phyloP scores from a whole-genome alignment of 1,140 invertebrate genomes.

The Drosophila grimshawi region DNA sequence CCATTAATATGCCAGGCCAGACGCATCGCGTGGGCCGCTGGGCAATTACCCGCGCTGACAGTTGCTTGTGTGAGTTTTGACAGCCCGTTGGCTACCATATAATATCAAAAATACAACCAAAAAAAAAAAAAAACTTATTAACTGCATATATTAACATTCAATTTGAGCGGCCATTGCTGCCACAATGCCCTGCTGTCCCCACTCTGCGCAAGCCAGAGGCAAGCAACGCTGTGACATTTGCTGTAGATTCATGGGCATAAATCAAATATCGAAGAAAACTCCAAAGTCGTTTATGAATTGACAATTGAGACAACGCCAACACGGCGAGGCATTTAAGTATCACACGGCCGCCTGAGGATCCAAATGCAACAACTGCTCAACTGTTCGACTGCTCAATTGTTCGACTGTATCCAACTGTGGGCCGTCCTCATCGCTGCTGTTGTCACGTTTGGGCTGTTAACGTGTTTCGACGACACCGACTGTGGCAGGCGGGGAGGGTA shows the following conservation, averaged over 20 bases:
- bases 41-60: slow-evolving; percentile 75
- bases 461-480: slow-evolving; percentile 62
- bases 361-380: slow-evolving; percentile 12
- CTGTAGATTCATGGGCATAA: slow-evolving; percentile 74
- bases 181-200: background rate
- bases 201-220: background rate
- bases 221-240: slow-evolving; percentile 55
- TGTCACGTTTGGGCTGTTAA: slow-evolving; percentile 83
- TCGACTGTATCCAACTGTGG: slow-evolving; percentile 23
- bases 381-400: slow-evolving; percentile 2
- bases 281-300: slow-evolving; percentile 74
- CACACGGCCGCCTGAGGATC: slow-evolving; percentile 34
- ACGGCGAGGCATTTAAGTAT: slow-evolving; percentile 49
- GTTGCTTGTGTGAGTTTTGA: slow-evolving; percentile 80
- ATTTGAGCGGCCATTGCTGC: slow-evolving; percentile 78
- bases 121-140: slow-evolving; percentile 76
- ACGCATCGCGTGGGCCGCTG: slow-evolving; percentile 71
- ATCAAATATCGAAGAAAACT: slow-evolving; percentile 76
- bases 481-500: background rate
- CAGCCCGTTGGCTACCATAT: slow-evolving; percentile 83
- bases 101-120: slow-evolving; percentile 50
- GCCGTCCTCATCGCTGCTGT: slow-evolving; percentile 40
- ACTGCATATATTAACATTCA: slow-evolving; percentile 84
- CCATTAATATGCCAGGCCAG: slow-evolving; percentile 82
- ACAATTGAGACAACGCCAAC: slow-evolving; percentile 71